These are phyloP conservation scores for Meloe dianella DNA, from an alignment of 2,888 invertebrate genomes.

Conservation along the genomic window DNA sequence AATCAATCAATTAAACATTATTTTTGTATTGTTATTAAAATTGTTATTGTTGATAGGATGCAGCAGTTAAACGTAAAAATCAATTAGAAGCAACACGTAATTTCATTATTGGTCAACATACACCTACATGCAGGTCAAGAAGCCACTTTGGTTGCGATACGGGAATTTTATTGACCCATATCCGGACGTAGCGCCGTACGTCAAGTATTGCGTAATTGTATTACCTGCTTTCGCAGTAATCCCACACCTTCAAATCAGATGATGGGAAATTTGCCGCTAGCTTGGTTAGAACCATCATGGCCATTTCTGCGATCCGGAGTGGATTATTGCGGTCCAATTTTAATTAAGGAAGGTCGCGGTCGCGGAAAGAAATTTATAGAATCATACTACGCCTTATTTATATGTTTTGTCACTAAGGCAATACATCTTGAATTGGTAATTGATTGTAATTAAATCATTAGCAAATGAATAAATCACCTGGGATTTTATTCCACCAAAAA, in stretches of 20 bases:
- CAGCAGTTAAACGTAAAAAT: no score
- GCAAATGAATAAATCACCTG: not conserved
- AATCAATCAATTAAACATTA: no score
- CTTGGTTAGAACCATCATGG: slow-evolving; percentile 22
- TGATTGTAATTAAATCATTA: not conserved
- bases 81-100: no score
- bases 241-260: slow-evolving; percentile 22
- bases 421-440: not conserved
- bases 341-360: slow-evolving; percentile 26
- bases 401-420: not conserved
- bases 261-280: slow-evolving; percentile 32
- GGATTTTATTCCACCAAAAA: not conserved
- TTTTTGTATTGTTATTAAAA: no score
- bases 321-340: slow-evolving; percentile 35
- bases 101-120: no score
- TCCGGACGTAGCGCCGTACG: slow-evolving; percentile 27
- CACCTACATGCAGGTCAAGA: slow-evolving; percentile 34
- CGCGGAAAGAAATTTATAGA: slow-evolving; percentile 22
- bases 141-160: slow-evolving; percentile 29
- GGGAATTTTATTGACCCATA: slow-evolving; percentile 32
- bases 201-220: slow-evolving; percentile 26
- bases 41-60: no score
- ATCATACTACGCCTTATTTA: slow-evolving; percentile 12
- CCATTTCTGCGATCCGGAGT: slow-evolving; percentile 34
- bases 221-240: slow-evolving; percentile 29